phyloP scores from a whole-genome alignment of 2,797 vertebrate genomes.

The Spinus pinus region DNA sequence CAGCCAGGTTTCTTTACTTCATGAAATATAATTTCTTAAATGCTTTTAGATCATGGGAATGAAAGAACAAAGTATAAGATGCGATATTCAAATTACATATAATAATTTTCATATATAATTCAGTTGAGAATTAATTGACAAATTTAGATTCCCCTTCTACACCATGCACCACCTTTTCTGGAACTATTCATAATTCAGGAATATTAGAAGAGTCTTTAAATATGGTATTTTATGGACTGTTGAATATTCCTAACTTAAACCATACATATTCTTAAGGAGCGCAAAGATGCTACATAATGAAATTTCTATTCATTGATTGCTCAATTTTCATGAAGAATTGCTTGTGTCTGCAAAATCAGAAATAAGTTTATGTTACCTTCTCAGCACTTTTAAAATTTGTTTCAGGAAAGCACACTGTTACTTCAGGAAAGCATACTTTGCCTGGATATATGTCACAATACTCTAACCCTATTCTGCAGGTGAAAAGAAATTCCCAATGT shows the following conservation, averaged over 20 bases:
- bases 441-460: not conserved
- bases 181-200: conserved; percentile 19
- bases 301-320: conserved; percentile 16
- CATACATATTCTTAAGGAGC: not conserved
- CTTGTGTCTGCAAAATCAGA: conserved; percentile 23
- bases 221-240: conserved; percentile 5
- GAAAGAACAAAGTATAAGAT: not conserved
- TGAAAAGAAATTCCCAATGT: not conserved
- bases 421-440: not conserved
- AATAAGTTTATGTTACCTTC: not conserved
- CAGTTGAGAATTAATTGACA: conserved; percentile 5
- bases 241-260: conserved; percentile 51
- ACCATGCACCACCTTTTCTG: not conserved
- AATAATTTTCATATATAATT: conserved; percentile 1
- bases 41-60: not conserved
- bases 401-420: not conserved
- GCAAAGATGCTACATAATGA: not conserved
- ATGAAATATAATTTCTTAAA: conserved; percentile 28
- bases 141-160: conserved; percentile 9
- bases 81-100: conserved; percentile 11
- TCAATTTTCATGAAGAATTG: conserved; percentile 16
- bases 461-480: not conserved
- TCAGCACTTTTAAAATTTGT: not conserved
- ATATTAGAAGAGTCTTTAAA: conserved; percentile 3
- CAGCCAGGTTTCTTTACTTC: not conserved